These are phyloP conservation scores for Stictocephala bisonia DNA, from an alignment of 2,888 invertebrate genomes.

Conservation along the genomic window DNA sequence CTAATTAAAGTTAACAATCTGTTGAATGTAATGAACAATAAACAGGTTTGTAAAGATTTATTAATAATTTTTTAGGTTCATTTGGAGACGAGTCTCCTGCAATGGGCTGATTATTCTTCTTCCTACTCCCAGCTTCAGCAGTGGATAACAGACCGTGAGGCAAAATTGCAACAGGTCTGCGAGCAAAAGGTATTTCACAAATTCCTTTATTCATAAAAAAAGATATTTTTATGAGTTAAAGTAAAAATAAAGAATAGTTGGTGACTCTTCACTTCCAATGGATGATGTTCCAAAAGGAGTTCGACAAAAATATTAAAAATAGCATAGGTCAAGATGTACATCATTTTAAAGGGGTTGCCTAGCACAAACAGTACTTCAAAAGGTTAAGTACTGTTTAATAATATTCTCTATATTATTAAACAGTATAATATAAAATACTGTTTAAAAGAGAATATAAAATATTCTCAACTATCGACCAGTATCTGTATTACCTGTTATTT, in stretches of 20 bases:
- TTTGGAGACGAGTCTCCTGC: conserved; percentile 87
- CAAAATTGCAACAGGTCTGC: conserved; percentile 89
- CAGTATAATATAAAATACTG: too few relatives aligned
- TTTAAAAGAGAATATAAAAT: too few relatives aligned
- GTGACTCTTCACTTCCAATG: neutral
- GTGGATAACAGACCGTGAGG: conserved; percentile 95
- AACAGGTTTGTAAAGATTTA: neutral
- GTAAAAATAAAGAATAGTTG: neutral
- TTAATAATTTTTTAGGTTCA: conserved; percentile 66
- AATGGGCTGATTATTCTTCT: conserved; percentile 97
- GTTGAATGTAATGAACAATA: neutral
- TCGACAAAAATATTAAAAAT: too few relatives aligned
- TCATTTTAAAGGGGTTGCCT: too few relatives aligned
- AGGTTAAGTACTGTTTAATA: too few relatives aligned
- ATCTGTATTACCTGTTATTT: too few relatives aligned
- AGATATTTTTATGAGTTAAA: neutral
- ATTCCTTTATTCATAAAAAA: neutral
- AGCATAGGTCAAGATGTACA: too few relatives aligned
- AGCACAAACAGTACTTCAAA: too few relatives aligned
- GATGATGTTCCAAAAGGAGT: too few relatives aligned
- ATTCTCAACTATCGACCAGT: too few relatives aligned
- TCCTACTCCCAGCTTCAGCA: conserved; percentile 92
- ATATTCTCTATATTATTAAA: too few relatives aligned
- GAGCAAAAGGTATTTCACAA: conserved; percentile 74
- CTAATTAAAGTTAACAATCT: too few relatives aligned